Conservation (phyloP, 53 echinoderm and acorn worm species). For the Apostichopus leukothele region DNA sequence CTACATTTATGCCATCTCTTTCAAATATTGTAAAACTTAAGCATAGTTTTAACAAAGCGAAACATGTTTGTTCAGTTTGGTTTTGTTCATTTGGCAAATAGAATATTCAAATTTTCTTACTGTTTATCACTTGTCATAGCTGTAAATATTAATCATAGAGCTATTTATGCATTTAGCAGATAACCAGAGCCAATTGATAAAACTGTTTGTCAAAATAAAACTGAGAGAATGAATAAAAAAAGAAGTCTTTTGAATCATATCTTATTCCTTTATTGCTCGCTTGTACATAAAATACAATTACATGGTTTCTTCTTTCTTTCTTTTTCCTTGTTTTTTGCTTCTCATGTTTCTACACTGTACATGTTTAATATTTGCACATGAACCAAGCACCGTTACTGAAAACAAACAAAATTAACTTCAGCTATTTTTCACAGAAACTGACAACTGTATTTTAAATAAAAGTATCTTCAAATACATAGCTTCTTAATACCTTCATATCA, state of each 20-base stretch:
- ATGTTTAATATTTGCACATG: slow-evolving; percentile 36
- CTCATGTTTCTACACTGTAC: slow-evolving; percentile 25
- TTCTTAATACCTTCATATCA: neutral
- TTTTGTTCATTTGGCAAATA: too few relatives aligned
- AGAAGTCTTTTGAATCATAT: neutral
- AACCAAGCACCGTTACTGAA: slow-evolving; percentile 22
- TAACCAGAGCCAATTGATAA: neutral
- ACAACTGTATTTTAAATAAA: neutral
- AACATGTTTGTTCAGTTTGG: too few relatives aligned
- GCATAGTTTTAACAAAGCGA: too few relatives aligned
- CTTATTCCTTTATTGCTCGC: slow-evolving; percentile 35
- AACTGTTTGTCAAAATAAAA: neutral
- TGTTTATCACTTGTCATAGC: too few relatives aligned
- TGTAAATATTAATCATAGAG: too few relatives aligned
- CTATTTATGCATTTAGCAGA: neutral
- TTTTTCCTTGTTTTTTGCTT: neutral
- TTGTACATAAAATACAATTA: slow-evolving; percentile 30
- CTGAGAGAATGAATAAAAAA: neutral
- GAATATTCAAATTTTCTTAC: too few relatives aligned
- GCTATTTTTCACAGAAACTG: slow-evolving; percentile 14
- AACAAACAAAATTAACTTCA: slow-evolving; percentile 10
- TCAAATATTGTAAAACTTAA: too few relatives aligned
- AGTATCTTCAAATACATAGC: too few relatives aligned
- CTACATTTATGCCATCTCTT: too few relatives aligned
- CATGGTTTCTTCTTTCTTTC: slow-evolving; percentile 12